phyloP scores from a whole-genome alignment of 2,797 vertebrate genomes.

The Sebastes oblongus region DNA sequence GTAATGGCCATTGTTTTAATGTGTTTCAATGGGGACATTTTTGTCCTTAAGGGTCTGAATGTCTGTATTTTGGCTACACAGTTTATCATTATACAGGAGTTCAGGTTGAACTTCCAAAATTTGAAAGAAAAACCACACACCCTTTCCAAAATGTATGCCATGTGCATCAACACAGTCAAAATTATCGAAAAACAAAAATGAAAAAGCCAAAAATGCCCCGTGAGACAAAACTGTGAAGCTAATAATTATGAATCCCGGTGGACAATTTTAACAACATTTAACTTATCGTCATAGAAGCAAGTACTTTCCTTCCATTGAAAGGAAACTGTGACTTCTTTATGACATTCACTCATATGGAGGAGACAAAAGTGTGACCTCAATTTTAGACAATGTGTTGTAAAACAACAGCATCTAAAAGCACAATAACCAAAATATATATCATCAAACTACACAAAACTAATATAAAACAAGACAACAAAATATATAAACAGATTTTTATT shows the following conservation, averaged over 20 bases:
- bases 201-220: background rate
- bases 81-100: background rate
- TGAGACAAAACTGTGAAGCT: fast-evolving
- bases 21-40: background rate
- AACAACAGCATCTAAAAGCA: background rate
- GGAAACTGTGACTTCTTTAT: background rate
- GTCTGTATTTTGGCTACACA: background rate
- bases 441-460: background rate
- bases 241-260: background rate
- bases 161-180: background rate
- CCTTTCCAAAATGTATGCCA: background rate
- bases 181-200: background rate
- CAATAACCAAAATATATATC: background rate
- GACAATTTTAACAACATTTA: background rate
- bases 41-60: background rate
- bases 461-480: background rate
- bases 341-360: background rate
- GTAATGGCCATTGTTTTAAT: background rate
- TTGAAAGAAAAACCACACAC: background rate
- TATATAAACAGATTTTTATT: constrained; percentile 41
- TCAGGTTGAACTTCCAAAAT: background rate
- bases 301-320: background rate
- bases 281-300: background rate
- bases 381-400: background rate
- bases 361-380: background rate